Evolutionary conservation across 2,888 invertebrate species (phyloP).

Genomic region (Eutolmus rufibarbis): DNA sequence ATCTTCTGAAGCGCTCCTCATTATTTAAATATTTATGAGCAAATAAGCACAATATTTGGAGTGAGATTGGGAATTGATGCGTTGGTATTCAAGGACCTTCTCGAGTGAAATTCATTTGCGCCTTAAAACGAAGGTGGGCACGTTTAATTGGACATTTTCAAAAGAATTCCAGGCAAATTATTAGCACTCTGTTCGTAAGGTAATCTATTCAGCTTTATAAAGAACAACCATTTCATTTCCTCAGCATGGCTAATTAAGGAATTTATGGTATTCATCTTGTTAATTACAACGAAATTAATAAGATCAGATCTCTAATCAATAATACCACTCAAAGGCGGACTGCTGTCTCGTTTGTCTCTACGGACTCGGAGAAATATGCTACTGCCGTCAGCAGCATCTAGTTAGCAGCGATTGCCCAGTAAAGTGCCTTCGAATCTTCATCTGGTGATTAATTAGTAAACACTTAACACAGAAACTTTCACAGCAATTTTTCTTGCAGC

Average conservation of each 20-base stretch:
- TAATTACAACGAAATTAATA: background rate
- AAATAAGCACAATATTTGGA: background rate
- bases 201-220: background rate
- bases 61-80: background rate
- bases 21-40: background rate
- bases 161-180: background rate
- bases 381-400: background rate
- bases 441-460: slow-evolving; percentile 6
- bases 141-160: background rate
- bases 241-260: background rate
- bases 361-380: background rate
- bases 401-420: background rate
- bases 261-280: background rate
- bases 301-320: background rate
- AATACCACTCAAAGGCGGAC: background rate
- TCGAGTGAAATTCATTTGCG: background rate
- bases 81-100: background rate
- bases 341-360: background rate
- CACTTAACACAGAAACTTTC: slow-evolving; percentile 19
- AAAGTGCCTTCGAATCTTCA: background rate
- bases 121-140: background rate
- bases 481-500: slow-evolving; percentile 10
- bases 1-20: background rate
- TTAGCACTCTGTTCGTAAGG: background rate
- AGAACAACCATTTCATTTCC: background rate